Conservation (phyloP, 2,888 invertebrate genomes). For the Spilosoma lubricipeda region DNA sequence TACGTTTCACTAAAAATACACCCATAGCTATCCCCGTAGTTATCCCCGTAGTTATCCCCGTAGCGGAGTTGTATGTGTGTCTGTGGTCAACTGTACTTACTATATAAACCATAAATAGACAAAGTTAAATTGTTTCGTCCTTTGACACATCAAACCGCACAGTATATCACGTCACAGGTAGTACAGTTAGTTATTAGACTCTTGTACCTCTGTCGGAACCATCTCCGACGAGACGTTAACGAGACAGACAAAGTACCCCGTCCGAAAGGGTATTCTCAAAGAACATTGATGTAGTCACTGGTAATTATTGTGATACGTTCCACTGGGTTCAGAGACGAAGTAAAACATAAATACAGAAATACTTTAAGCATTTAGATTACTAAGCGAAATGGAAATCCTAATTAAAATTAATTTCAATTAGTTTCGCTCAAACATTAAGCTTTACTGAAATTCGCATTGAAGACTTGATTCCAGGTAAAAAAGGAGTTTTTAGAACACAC, state of each 20-base stretch:
- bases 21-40: background rate
- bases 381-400: background rate
- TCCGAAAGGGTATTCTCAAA: background rate
- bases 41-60: background rate
- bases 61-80: background rate
- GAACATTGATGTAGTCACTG: background rate
- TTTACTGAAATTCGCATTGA: background rate
- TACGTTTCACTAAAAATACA: background rate
- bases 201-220: background rate
- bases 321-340: background rate
- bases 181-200: slow-evolving; percentile 2
- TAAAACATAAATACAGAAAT: background rate
- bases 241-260: background rate
- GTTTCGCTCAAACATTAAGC: background rate
- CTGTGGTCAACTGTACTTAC: background rate
- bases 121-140: slow-evolving; percentile 12
- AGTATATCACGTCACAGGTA: slow-evolving; percentile 6
- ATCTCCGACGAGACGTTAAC: background rate
- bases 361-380: background rate
- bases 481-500: background rate
- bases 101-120: slow-evolving; percentile 14
- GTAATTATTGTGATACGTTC: background rate
- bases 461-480: background rate
- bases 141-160: background rate
- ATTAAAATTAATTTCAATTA: background rate